Evolutionary conservation across 2,888 invertebrate genomes (phyloP), one percentile per base, ranked within the genome.

Genomic region (Pediacus dermestoides): DNA sequence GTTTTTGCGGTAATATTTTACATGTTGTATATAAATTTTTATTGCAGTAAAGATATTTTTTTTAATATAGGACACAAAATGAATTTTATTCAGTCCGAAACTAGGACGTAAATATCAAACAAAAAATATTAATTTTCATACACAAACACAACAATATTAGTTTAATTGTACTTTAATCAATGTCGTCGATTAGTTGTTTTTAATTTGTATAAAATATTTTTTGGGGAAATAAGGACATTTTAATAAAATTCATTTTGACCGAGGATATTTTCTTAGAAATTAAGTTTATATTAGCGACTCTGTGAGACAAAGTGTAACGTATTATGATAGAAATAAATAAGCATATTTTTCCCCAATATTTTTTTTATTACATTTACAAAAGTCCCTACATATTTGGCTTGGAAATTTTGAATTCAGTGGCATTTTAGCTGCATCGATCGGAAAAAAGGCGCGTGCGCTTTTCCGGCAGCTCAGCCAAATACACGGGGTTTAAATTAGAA

Each of bases 1-100:
- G n/a, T n/a, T 44, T 50, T 60, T 63, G 64, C 64, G 63, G 62
- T 64, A 64, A 60, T 64, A 63, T 63, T 64, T 64, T 64, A 64
- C 63, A 41, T 34, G 41, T 28, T 54, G 50, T 50, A 52, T 40
- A 49, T 55, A 53, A 32, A 48, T 27, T 34, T 40, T 36, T 38
- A 44, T 39, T 39, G 34, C 30, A 32, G 42, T 39, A 15, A 39
- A 34, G 37, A 37, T 39, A 34, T 26, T 37, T 40, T 33, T 44
- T 47, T 41, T 42, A 46, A 43, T 39, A 39, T 33, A 37, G 37
- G 27, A 42, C 39, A 47, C 37, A 42, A 39, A 44, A 31, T 22
- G 37, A 39, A n/a, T n/a, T n/a, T n/a, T n/a, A n/a, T n/a, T n/a
- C n/a, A n/a, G n/a, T n/a, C n/a, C n/a, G n/a, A n/a, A n/a, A n/a